phyloP scores from a whole-genome alignment of 2,113 vertebrate genomes.

The Nannobrachium achirus region DNA sequence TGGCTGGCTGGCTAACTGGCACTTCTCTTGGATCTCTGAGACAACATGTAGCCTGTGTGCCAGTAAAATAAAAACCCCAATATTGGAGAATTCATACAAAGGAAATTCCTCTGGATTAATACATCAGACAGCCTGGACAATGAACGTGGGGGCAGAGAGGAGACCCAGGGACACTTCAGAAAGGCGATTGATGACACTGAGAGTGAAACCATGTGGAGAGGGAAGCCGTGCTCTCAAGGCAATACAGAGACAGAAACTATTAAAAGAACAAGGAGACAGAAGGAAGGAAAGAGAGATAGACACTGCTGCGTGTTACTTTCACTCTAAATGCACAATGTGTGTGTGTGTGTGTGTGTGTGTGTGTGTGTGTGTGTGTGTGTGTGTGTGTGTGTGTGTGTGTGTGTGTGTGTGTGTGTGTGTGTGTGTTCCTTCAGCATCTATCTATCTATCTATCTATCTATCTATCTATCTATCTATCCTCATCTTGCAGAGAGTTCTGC shows the following conservation, averaged over 20 bases:
- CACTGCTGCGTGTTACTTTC: neutral
- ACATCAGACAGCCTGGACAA: neutral
- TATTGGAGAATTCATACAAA: too few species aligned
- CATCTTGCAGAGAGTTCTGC: neutral
- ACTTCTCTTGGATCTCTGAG: too few species aligned
- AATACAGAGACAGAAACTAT: neutral
- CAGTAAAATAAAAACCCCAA: too few species aligned
- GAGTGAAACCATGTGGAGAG: neutral
- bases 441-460: neutral
- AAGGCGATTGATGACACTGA: neutral
- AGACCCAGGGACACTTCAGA: neutral
- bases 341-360: neutral
- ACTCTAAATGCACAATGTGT: neutral
- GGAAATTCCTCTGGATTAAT: too few species aligned
- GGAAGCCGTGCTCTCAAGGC: constrained; percentile 2
- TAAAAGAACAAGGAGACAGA: too few species aligned
- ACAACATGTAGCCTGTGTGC: too few species aligned
- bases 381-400: too few species aligned
- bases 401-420: too few species aligned
- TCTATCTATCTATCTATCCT: neutral
- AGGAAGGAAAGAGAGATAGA: neutral
- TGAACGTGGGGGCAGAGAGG: neutral
- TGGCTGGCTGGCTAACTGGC: too few species aligned
- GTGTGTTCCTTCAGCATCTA: too few species aligned
- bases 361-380: too few species aligned